These are phyloP conservation scores for Orussus abietinus DNA, from an alignment of 1,140 invertebrate species.

Conservation along the genomic window DNA sequence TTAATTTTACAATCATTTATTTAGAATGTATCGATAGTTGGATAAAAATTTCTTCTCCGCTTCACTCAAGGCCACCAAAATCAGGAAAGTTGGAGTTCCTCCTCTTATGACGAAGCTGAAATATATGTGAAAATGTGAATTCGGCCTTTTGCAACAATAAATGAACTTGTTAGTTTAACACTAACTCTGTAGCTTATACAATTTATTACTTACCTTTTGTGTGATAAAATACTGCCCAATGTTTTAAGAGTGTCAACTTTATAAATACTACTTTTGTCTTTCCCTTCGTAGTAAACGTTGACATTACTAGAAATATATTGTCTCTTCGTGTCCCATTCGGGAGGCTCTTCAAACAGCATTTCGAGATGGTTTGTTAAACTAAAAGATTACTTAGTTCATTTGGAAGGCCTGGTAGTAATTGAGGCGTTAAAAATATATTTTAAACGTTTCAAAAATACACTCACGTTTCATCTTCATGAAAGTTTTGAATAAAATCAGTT, in stretches of 20 bases:
- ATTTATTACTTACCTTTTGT: slow-evolving; percentile 56
- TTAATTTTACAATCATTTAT: slow-evolving; percentile 8
- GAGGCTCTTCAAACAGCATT: slow-evolving; percentile 67
- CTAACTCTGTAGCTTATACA: slow-evolving; percentile 14
- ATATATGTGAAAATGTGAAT: slow-evolving; percentile 14
- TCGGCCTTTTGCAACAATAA: slow-evolving; percentile 1
- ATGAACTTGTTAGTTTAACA: slow-evolving; percentile 3
- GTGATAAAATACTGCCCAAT: slow-evolving; percentile 61
- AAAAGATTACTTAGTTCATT: slow-evolving; percentile 38
- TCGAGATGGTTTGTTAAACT: slow-evolving; percentile 71
- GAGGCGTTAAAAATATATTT: slow-evolving; percentile 32
- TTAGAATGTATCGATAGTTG: slow-evolving; percentile 23
- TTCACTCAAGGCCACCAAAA: slow-evolving; percentile 49
- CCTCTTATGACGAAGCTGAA: slow-evolving; percentile 52
- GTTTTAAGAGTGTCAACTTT: slow-evolving; percentile 59
- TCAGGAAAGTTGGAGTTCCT: slow-evolving; percentile 55
- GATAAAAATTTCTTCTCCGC: slow-evolving; percentile 46
- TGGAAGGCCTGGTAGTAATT: slow-evolving; percentile 44
- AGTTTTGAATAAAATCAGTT: slow-evolving; percentile 70
- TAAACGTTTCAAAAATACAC: slow-evolving; percentile 19
- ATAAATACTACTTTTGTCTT: slow-evolving; percentile 61
- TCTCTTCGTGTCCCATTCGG: slow-evolving; percentile 71
- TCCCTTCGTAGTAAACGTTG: slow-evolving; percentile 78
- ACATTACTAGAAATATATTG: slow-evolving; percentile 67
- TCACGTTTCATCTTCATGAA: slow-evolving; percentile 69